These are phyloP conservation scores for Leptoteleia sp. DNA, from an alignment of 1,140 invertebrate genomes.

Conservation along the genomic window DNA sequence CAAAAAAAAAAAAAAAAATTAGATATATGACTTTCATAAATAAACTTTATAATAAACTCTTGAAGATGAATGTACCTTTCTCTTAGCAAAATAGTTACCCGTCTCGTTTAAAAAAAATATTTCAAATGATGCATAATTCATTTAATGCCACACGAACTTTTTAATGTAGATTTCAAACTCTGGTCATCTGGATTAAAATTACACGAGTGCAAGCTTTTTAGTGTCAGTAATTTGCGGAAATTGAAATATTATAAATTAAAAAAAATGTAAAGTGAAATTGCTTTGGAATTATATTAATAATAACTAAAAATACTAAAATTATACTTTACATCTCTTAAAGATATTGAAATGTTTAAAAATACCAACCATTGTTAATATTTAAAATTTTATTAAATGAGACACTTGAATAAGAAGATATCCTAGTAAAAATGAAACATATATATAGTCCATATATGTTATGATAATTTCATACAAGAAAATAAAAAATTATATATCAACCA, in stretches of 20 bases:
- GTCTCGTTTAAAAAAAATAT: not conserved
- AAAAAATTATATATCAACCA: too few species aligned
- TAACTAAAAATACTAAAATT: not conserved
- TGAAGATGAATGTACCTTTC: not conserved
- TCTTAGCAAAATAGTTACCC: not conserved
- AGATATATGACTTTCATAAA: not conserved
- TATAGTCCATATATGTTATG: too few species aligned
- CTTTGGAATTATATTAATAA: not conserved
- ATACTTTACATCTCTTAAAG: too few species aligned
- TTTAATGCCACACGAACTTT: not conserved
- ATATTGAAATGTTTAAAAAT: too few species aligned
- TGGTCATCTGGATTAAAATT: not conserved
- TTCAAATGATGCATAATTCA: not conserved
- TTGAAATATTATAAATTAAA: not conserved
- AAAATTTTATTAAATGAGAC: too few species aligned
- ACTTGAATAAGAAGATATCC: too few species aligned
- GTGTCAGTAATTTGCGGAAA: not conserved
- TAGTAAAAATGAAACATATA: too few species aligned
- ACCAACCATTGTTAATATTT: too few species aligned
- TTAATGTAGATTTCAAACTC: not conserved
- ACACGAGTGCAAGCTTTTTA: not conserved
- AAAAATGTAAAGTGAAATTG: not conserved
- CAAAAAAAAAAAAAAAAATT: too few species aligned
- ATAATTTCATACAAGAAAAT: too few species aligned
- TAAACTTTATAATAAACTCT: not conserved